Evolutionary conservation across 2,888 invertebrate genomes (phyloP).

Genomic region (Phortica magna): DNA sequence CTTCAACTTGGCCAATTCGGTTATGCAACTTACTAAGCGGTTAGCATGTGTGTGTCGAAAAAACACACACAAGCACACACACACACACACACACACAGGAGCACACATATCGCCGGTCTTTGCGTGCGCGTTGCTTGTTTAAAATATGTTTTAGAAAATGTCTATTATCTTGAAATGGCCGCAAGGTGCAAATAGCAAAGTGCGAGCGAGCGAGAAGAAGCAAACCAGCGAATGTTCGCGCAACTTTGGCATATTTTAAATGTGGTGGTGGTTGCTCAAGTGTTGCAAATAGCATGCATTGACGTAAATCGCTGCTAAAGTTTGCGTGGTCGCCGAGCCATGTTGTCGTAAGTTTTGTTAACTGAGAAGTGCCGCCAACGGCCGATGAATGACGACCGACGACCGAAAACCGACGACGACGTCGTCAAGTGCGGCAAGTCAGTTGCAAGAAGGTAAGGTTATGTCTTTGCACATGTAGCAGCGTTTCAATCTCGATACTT

Average conservation of each 20-base stretch:
- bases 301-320: neutral
- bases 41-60: conserved; percentile 37
- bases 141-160: conserved; percentile 46
- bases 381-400: no score
- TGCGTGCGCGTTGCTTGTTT: neutral
- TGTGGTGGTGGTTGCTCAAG: neutral
- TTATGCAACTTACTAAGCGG: conserved; percentile 19
- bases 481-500: neutral
- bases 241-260: conserved; percentile 29
- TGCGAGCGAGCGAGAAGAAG: neutral
- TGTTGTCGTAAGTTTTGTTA: conserved; percentile 70
- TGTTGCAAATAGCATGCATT: conserved; percentile 63
- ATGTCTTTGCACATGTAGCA: no score
- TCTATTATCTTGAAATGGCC: conserved; percentile 71
- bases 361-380: conserved; percentile 52
- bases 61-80: conserved; percentile 44
- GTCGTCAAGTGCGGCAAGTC: neutral
- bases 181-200: conserved; percentile 55
- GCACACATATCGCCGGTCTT: neutral
- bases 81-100: conserved; percentile 32
- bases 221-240: neutral
- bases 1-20: conserved; percentile 30
- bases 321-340: conserved; percentile 38
- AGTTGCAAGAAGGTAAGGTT: neutral
- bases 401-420: no score